Percentiles rank a stretch among this genome's conserved stretches.
These are phyloP conservation scores for Musca vetustissima DNA, from an alignment of 1,140 invertebrate genomes.

Conservation along the genomic window DNA sequence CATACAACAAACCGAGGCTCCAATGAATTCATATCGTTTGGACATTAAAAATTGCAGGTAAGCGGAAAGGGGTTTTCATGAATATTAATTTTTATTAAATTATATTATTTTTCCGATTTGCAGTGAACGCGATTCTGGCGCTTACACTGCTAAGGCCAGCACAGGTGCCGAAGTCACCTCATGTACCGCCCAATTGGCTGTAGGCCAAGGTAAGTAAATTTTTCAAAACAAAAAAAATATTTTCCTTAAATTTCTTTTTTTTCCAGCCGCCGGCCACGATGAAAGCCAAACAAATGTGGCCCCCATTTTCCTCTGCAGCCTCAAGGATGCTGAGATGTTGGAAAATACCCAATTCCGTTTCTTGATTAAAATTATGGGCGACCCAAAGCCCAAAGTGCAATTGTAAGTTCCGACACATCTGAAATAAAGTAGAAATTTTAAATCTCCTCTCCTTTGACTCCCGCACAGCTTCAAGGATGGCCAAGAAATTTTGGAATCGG, in stretches of 20 bases:
- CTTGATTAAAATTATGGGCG: slow-evolving; percentile 85
- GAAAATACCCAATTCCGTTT: slow-evolving; percentile 86
- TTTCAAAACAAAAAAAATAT: no score
- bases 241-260: not conserved
- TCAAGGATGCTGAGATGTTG: slow-evolving; percentile 85
- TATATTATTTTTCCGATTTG: slow-evolving; percentile 19
- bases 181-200: slow-evolving; percentile 81
- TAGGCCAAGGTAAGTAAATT: slow-evolving; percentile 74
- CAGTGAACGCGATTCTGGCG: slow-evolving; percentile 78
- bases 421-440: not conserved
- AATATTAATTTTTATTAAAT: not conserved
- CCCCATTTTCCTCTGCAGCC: slow-evolving; percentile 77
- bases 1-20: slow-evolving; percentile 63
- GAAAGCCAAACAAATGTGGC: slow-evolving; percentile 70
- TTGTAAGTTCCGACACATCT: no score
- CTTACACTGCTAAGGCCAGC: slow-evolving; percentile 88
- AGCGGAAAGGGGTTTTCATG: not conserved
- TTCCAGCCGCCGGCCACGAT: slow-evolving; percentile 59
- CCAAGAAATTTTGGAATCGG: slow-evolving; percentile 66
- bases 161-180: slow-evolving; percentile 78
- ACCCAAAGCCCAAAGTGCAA: slow-evolving; percentile 79
- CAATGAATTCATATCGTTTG: slow-evolving; percentile 65
- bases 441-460: not conserved
- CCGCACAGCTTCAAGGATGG: slow-evolving; percentile 79
- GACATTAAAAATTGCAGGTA: slow-evolving; percentile 75